Percentiles rank a stretch among this genome's conserved stretches.
Evolutionary conservation across 2,797 vertebrate species (phyloP).

Genomic region (Acanthurus lineatus): DNA sequence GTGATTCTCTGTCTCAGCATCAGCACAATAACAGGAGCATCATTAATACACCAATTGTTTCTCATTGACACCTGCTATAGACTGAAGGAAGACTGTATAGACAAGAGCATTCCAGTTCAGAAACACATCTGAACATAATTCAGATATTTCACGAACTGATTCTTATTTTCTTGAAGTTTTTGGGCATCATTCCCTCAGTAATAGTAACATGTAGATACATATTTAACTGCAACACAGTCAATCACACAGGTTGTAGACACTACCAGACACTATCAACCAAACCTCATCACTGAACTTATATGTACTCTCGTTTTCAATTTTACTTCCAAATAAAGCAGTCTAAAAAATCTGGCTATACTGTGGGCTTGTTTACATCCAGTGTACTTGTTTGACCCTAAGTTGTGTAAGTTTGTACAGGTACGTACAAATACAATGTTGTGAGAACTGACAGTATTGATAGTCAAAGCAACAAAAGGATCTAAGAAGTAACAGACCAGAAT

Average conservation of each 20-base stretch:
- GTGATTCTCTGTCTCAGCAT: conserved; percentile 46
- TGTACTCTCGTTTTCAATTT: neutral
- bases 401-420: neutral
- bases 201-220: neutral
- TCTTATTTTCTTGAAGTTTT: neutral
- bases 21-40: conserved; percentile 37
- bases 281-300: neutral
- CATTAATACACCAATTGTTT: conserved; percentile 41
- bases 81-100: neutral
- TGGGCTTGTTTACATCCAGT: neutral
- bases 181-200: neutral
- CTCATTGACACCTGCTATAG: conserved; percentile 12
- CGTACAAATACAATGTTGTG: neutral
- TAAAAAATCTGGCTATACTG: neutral
- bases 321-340: neutral
- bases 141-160: neutral
- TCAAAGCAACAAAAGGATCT: neutral
- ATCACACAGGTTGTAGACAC: neutral
- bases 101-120: conserved; percentile 1
- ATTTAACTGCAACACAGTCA: neutral
- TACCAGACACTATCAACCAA: too few species aligned
- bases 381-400: neutral
- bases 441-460: too few species aligned
- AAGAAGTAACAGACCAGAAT: neutral
- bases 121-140: neutral